Evolutionary conservation across 1,140 invertebrate species (phyloP), one percentile per base, ranked within the genome.

Genomic region (Oryctes rhinoceros): DNA sequence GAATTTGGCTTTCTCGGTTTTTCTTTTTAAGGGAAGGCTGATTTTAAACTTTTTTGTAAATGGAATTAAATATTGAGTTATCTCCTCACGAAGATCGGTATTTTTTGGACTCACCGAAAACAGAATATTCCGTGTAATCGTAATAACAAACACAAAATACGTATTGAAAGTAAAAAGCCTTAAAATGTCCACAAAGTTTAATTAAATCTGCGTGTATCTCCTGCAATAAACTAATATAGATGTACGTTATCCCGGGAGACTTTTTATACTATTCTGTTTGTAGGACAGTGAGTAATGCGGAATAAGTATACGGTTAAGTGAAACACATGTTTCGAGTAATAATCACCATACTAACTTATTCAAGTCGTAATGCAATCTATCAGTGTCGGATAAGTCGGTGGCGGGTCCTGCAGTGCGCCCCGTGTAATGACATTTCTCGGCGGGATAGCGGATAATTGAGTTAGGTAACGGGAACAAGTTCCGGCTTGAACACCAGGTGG

Each of bases 381-480:
- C 80, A 81, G 78, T 76, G 80, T 81, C 80, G 59, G 80, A 59
- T 71, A 79, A 79, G 39, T 62, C 49, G 78, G 44, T 65, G 24
- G 76, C 71, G 35, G 48, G 79, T 76, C 79, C 75, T 59, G 44
- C 79, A 35, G 35, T 49, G 39, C 47, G 39, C 79, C 24, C 79
- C 30, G 48, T 67, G 78, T 39, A 67, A 81, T 81, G 81, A 81
- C 81, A 81, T 81, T 81, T 81, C 81, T 81, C 81, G 39, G 79
- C 79, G 81, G 81, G 79, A 74, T 49, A 75, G 76, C 81, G 79
- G 81, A 78, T 82, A 82, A 82, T 82, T 78, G 81, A 82, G 79
- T 82, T 82, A 82, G 79, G 81, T 78, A 81, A 77, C 81, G 81
- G 53, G 80, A 74, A 78, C 78, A 59, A 79, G 78, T 79, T 79